Base-by-base conservation (phyloP, 2,113 vertebrate species). In the Opisthocomus hoazin region DNA sequence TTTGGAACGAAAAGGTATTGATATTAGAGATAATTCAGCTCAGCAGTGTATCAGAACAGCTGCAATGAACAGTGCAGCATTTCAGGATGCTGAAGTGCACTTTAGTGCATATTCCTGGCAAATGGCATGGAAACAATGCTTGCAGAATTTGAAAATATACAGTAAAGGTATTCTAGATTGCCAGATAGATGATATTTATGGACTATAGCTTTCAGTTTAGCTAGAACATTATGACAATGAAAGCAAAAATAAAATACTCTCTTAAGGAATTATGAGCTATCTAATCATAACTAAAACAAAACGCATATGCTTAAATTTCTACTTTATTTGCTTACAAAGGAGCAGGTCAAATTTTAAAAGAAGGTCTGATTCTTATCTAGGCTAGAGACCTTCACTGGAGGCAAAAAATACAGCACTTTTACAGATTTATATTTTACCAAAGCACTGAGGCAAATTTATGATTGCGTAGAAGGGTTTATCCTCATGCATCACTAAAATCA, bases 1-100 rank as follows among this genome's bases (percentile, higher is more conserved):
- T 93, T 82, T 66, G 29, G 61, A 87, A 91, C 94, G 32, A 92
- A 91, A 87, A 96, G n/a, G 46, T 93, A 70, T 61, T 84, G 48
- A 61, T 76, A 66, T 93, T 81, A 89, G 58, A 79, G 43, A n/a
- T 6, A 41, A 15, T 58, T 83, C 46, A 77, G 48, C 30, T 84
- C 71, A 92, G 46, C 30, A 41, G 34, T 58, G 32, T 60, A 63
- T 79, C 73, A 51, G 24, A 92, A 83, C n/a, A 69, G 51, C 79
- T 96, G 64, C 53, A 79, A 18, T 26, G 53, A 92, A 53, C 34
- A 53, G 36, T 54, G 30, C 26, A 89, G 29, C 26, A 32, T 69
- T 95, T 91, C 60, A 70, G 74, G 37, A 36, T 56, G 53, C 39
- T 91, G 64, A 70, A 82, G 46, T 68, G 56, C 53, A 36, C 58